Evolutionary conservation across 2,797 vertebrate genomes (phyloP).

Genomic region (Antrozous pallidus): DNA sequence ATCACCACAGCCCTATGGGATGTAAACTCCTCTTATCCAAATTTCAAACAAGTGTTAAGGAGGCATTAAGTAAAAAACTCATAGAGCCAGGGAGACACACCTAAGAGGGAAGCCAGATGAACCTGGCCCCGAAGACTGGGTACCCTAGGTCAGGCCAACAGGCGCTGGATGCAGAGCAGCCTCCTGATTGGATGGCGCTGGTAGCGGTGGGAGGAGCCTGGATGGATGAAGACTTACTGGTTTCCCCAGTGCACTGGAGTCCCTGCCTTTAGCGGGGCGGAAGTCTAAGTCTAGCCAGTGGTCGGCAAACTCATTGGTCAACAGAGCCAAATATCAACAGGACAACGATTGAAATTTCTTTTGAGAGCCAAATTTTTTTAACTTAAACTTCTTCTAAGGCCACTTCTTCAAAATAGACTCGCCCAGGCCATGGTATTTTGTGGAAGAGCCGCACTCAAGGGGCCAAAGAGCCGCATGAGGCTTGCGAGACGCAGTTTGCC

Average conservation of each 20-base stretch:
- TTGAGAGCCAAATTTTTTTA: too few relatives aligned
- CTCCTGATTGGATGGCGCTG: not conserved
- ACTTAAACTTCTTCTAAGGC: too few relatives aligned
- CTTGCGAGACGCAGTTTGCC: too few relatives aligned
- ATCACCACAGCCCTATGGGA: not conserved
- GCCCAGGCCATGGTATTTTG: too few relatives aligned
- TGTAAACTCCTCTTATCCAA: not conserved
- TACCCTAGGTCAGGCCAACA: not conserved
- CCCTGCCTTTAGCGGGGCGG: not conserved
- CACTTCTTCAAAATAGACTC: too few relatives aligned
- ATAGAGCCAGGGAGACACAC: not conserved
- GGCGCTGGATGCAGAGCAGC: accelerated
- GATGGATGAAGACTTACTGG: accelerated
- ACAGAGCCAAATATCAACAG: too few relatives aligned
- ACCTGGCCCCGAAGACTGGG: not conserved
- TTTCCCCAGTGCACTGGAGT: not conserved
- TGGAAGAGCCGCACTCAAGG: too few relatives aligned
- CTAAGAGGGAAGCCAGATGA: not conserved
- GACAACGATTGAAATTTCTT: too few relatives aligned
- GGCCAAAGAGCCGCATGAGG: too few relatives aligned
- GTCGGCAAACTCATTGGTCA: too few relatives aligned
- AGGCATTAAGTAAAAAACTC: not conserved
- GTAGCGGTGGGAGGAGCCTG: not conserved
- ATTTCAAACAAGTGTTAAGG: not conserved
- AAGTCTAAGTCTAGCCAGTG: not conserved